Conservation (phyloP, 2,113 vertebrate species). For the Nothocercus nigrocapillus region DNA sequence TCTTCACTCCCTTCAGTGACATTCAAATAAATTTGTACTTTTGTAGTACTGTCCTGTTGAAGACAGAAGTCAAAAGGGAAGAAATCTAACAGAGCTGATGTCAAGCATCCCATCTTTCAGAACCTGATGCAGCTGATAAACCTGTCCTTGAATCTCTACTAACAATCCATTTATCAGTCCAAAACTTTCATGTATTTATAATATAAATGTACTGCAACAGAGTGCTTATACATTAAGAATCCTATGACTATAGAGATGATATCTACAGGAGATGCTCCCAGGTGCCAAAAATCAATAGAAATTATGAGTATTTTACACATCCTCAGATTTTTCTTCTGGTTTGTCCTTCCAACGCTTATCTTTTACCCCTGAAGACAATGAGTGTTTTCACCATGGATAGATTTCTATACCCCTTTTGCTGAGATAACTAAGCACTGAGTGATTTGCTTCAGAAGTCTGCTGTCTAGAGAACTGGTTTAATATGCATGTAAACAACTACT, state of each 20-base stretch:
- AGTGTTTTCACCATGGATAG: not conserved
- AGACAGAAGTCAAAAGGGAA: not conserved
- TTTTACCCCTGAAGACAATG: slow-evolving; percentile 22
- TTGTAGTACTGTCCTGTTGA: not conserved
- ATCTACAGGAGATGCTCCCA: slow-evolving; percentile 23
- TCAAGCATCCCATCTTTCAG: not conserved
- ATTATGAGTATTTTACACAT: not conserved
- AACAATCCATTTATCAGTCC: not conserved
- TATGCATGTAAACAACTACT: slow-evolving; percentile 42
- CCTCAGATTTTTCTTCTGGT: not conserved
- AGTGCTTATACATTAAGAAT: slow-evolving; percentile 3
- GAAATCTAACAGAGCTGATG: not conserved
- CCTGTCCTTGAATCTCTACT: not conserved
- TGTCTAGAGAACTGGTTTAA: slow-evolving; percentile 42
- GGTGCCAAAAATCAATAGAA: slow-evolving; percentile 36
- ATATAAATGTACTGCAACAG: not conserved
- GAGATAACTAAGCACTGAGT: slow-evolving; percentile 43
- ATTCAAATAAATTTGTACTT: not conserved
- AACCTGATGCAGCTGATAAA: not conserved
- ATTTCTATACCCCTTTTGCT: not conserved
- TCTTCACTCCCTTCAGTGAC: not conserved
- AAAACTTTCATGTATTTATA: not conserved
- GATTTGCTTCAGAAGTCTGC: slow-evolving; percentile 47
- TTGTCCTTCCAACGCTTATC: slow-evolving; percentile 8
- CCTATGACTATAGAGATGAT: slow-evolving; percentile 5